These are phyloP conservation scores for Clytia hemisphaerica DNA, from an alignment of 30 jellyfish, hydroid and myxozoan species.

Conservation along the genomic window DNA sequence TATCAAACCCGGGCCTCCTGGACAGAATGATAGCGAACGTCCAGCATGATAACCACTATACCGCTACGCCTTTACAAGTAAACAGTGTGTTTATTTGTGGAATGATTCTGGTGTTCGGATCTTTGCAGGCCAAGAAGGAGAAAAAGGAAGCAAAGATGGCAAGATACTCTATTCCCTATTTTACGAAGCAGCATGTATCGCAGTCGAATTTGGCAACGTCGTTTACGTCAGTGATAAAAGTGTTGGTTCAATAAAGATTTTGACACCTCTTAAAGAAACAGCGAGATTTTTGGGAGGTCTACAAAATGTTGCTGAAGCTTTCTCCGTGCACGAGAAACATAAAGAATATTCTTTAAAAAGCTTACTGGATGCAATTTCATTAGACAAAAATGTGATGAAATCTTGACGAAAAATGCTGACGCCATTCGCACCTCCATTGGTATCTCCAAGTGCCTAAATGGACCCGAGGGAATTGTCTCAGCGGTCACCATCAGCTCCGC, in stretches of 20 bases:
- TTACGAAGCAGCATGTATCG: slow-evolving; percentile 11
- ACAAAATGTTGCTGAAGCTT: background rate
- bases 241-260: slow-evolving; percentile 15
- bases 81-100: no score
- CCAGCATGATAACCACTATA: slow-evolving; percentile 9
- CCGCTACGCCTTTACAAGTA: no score
- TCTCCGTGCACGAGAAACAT: slow-evolving; percentile 33
- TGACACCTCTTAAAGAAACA: slow-evolving; percentile 5
- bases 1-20: no score
- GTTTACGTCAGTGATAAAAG: slow-evolving; percentile 14
- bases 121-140: slow-evolving; percentile 26
- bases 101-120: no score
- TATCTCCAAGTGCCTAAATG: slow-evolving; percentile 18
- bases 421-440: background rate
- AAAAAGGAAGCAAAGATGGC: slow-evolving; percentile 18
- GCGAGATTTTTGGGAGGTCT: slow-evolving; percentile 14
- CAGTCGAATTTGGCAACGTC: slow-evolving; percentile 19
- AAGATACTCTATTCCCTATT: background rate
- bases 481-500: slow-evolving; percentile 8
- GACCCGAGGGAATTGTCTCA: slow-evolving; percentile 27
- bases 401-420: background rate
- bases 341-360: background rate
- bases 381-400: background rate
- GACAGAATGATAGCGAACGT: background rate
- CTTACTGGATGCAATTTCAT: slow-evolving; percentile 7